Evolutionary conservation across 2,888 invertebrate genomes (phyloP).

Genomic region (Spodoptera exigua): DNA sequence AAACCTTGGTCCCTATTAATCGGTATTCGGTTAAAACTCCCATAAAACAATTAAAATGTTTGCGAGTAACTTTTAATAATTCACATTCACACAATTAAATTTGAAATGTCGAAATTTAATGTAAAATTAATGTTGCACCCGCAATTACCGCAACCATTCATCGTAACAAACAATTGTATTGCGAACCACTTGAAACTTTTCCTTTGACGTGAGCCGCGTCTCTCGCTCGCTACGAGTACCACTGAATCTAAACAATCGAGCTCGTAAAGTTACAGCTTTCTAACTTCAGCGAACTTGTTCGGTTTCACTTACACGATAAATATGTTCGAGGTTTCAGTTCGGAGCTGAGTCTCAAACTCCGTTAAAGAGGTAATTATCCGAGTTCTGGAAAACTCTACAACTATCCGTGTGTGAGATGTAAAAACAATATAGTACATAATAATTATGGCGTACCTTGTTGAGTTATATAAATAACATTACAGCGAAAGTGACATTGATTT

Average conservation of each 20-base stretch:
- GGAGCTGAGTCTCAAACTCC: conserved; percentile 23
- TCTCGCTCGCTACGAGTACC: conserved; percentile 50
- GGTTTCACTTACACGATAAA: conserved; percentile 60
- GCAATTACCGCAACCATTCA: conserved; percentile 64
- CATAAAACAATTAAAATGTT: too few relatives aligned
- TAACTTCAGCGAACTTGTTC: conserved; percentile 65
- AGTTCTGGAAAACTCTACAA: conserved; percentile 12
- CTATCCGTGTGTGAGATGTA: not conserved
- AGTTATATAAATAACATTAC: too few relatives aligned
- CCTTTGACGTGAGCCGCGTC: conserved; percentile 71
- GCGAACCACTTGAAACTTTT: conserved; percentile 78
- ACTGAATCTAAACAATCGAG: conserved; percentile 74
- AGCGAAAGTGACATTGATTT: too few relatives aligned
- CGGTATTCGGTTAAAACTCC: too few relatives aligned
- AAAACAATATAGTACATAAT: too few relatives aligned
- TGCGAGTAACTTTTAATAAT: too few relatives aligned
- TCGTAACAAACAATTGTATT: conserved; percentile 73
- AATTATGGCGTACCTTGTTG: too few relatives aligned
- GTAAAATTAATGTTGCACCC: conserved; percentile 42
- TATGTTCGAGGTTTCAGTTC: conserved; percentile 45
- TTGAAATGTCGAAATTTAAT: conserved; percentile 4
- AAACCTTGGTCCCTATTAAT: too few relatives aligned
- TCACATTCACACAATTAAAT: too few relatives aligned
- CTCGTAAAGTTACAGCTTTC: conserved; percentile 67
- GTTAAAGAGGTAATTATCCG: conserved; percentile 32